Evolutionary conservation across 2,797 vertebrate species (phyloP).

Genomic region (Prunella strophiata): DNA sequence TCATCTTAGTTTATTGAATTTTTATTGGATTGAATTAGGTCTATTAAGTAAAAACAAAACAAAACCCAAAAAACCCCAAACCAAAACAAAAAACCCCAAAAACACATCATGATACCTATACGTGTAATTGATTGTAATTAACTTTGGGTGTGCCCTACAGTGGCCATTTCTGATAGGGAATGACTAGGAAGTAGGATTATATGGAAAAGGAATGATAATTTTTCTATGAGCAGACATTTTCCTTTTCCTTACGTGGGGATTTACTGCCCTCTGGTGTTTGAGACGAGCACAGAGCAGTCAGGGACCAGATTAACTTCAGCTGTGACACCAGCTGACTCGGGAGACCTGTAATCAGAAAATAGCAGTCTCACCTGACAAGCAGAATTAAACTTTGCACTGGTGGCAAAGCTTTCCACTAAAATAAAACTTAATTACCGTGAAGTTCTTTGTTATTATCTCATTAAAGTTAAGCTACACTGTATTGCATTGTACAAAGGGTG

Average conservation of each 20-base stretch:
- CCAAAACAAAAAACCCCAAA: background rate
- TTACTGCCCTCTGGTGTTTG: constrained; percentile 69
- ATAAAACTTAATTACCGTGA: background rate
- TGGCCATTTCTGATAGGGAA: background rate
- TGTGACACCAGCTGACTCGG: background rate
- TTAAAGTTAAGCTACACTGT: background rate
- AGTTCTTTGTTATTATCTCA: background rate
- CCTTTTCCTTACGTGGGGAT: background rate
- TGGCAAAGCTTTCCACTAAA: background rate
- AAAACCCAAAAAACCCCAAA: background rate
- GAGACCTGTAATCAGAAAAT: background rate
- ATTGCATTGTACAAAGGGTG: background rate
- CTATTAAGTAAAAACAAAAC: background rate
- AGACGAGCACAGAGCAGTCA: background rate
- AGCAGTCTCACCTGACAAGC: background rate
- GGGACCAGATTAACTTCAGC: background rate
- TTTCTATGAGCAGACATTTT: background rate
- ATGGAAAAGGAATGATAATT: background rate
- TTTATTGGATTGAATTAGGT: background rate
- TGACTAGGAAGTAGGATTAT: background rate
- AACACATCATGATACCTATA: background rate
- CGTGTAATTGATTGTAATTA: background rate
- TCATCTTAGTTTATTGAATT: background rate
- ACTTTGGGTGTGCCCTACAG: background rate
- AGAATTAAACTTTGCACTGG: background rate